These are phyloP conservation scores for Geotrypetes seraphini DNA, from an alignment of 2,797 vertebrate species.

Conservation along the genomic window DNA sequence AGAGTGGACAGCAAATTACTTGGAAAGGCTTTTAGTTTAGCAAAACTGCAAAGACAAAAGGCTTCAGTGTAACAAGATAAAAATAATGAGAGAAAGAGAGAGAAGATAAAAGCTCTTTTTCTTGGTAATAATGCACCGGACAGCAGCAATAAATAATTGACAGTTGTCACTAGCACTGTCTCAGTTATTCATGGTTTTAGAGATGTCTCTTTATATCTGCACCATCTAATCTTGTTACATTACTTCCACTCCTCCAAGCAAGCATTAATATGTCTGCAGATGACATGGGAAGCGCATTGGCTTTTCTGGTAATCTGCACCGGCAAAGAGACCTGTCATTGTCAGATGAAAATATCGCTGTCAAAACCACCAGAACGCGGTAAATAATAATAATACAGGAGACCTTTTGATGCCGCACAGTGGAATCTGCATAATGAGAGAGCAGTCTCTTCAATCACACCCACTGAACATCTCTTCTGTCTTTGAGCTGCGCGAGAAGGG, in stretches of 20 bases:
- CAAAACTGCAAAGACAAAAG: conserved; percentile 9
- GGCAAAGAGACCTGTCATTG: conserved; percentile 38
- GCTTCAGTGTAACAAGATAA: conserved; percentile 1
- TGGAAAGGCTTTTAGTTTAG: conserved; percentile 16
- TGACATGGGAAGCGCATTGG: conserved; percentile 22
- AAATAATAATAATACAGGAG: conserved; percentile 40
- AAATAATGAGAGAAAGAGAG: background rate
- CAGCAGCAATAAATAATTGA: conserved; percentile 45
- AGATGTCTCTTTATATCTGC: conserved; percentile 31
- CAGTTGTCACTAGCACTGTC: conserved; percentile 30
- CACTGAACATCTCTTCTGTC: conserved; percentile 8
- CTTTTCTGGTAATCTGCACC: conserved; percentile 34
- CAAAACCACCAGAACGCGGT: conserved; percentile 21
- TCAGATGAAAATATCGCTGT: conserved; percentile 39
- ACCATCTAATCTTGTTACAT: conserved; percentile 42
- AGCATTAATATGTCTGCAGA: conserved; percentile 34
- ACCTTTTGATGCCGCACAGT: conserved; percentile 9
- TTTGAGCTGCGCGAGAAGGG: conserved; percentile 20
- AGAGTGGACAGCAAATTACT: conserved; percentile 14
- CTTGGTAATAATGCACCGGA: conserved; percentile 37
- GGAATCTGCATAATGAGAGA: conserved; percentile 37
- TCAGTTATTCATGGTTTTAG: conserved; percentile 35
- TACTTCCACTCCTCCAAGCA: conserved; percentile 27
- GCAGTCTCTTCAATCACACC: conserved; percentile 21
- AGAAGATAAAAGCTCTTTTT: conserved; percentile 2